Evolutionary conservation across 2,113 vertebrate species (phyloP), one percentile per base, ranked within the genome.

Genomic region (Struthio camelus): DNA sequence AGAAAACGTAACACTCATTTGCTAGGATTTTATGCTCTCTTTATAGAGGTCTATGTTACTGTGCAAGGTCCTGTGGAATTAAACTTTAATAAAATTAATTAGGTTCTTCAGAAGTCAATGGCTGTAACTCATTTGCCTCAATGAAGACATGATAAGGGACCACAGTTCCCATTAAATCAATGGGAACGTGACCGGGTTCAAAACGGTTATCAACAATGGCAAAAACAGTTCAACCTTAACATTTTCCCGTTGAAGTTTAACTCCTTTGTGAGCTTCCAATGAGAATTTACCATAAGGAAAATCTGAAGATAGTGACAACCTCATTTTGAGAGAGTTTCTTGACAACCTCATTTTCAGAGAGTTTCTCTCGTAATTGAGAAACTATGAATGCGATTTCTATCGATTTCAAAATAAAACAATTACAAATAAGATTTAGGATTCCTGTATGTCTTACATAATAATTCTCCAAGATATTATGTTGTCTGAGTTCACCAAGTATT

Each of bases 11-110:
- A 16, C 10, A 0, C 51, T 77, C 46, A 58, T 91, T 25, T 75
- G 50, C 30, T 51, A n/a, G 50, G n/a, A 46, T 53, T 92, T 92
- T 64, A 59, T 70, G 24, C 48, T 75, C 40, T 85, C 50, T 77
- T 84, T 48, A 17, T 11, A 67, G 50, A 93, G n/a, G 32, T 77
- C n/a, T 10, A 10, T 0, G 0, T 73, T 77, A 83, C 50, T 62
- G 16, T 78, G 34, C 46, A 78, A 83, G 40, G 58, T 16, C 59
- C 67, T 15, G 17, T n/a, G 80, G 71, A 61, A 93, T 75, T 81
- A 76, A 87, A 34, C 69, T 89, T 65, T 79, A 89, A 91, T 92
- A 89, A 96, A 94, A 94, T 80, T 44, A 58, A 42, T 89, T 90
- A 10, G 18, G 36, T 94, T 85, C 80, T 56, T 72, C 69, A 48